These are phyloP conservation scores for Pelobates fuscus DNA, from an alignment of 2,113 vertebrate genomes.

Conservation along the genomic window DNA sequence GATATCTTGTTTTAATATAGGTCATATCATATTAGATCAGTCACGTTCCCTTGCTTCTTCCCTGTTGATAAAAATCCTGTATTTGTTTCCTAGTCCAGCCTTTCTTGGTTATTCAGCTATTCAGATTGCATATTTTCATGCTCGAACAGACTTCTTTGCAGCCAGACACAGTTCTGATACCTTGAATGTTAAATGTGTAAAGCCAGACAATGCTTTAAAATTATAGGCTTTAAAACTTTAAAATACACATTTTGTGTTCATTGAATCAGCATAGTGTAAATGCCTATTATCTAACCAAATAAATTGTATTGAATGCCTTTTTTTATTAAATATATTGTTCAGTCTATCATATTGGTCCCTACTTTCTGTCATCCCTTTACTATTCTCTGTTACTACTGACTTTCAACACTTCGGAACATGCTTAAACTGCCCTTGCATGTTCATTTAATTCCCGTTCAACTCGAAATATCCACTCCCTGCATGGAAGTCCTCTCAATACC, in stretches of 20 bases:
- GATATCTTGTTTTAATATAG: too few species aligned
- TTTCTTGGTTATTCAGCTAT: conserved; percentile 32
- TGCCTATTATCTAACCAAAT: background rate
- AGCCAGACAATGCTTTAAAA: conserved; percentile 42
- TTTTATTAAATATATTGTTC: too few species aligned
- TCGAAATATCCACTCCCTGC: too few species aligned
- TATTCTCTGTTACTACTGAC: too few species aligned
- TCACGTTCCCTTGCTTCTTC: background rate
- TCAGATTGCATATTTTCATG: conserved; percentile 48
- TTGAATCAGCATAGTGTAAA: background rate
- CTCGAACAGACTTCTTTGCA: conserved; percentile 30
- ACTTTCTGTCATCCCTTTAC: too few species aligned
- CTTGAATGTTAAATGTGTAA: conserved; percentile 49
- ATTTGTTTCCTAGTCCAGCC: conserved; percentile 26
- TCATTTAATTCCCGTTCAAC: too few species aligned
- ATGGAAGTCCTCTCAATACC: too few species aligned
- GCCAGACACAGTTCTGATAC: conserved; percentile 46
- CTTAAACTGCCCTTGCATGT: too few species aligned
- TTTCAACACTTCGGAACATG: too few species aligned
- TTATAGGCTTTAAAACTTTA: conserved; percentile 31
- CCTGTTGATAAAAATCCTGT: background rate
- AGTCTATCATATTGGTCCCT: too few species aligned
- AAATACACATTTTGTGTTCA: conserved; percentile 24
- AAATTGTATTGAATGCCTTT: too few species aligned
- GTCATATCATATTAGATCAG: too few species aligned